Evolutionary conservation across 2,113 vertebrate genomes (phyloP).

Genomic region (Limanda limanda): DNA sequence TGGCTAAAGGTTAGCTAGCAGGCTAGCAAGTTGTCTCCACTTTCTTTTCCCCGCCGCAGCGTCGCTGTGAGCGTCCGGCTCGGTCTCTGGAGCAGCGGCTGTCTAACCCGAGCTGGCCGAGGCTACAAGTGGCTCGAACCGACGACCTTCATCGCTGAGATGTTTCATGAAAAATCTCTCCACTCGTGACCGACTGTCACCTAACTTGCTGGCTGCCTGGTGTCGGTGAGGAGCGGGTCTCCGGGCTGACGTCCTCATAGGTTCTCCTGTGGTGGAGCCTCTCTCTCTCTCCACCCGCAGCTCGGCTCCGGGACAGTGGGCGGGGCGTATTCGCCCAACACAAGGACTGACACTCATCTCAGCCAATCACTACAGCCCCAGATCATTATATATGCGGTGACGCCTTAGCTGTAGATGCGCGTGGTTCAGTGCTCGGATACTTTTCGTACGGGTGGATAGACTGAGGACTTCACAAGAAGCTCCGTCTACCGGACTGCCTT

Average conservation of each 20-base stretch:
- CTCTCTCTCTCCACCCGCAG: slow-evolving; percentile 48
- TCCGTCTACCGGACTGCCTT: background rate
- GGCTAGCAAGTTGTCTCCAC: slow-evolving; percentile 67
- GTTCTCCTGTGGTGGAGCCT: slow-evolving; percentile 62
- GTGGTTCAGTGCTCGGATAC: background rate
- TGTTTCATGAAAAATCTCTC: slow-evolving; percentile 26
- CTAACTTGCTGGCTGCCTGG: slow-evolving; percentile 55
- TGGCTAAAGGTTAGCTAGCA: slow-evolving; percentile 69
- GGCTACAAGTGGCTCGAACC: slow-evolving; percentile 42
- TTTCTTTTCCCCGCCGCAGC: slow-evolving; percentile 39
- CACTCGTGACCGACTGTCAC: slow-evolving; percentile 38
- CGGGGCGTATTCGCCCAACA: slow-evolving; percentile 58
- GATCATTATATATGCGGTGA: background rate
- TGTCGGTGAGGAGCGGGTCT: slow-evolving; percentile 18
- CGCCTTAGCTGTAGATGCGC: slow-evolving; percentile 19
- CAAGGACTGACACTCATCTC: slow-evolving; percentile 23
- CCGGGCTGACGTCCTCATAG: slow-evolving; percentile 71
- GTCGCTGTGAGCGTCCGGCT: slow-evolving; percentile 35
- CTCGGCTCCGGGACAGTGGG: slow-evolving; percentile 63
- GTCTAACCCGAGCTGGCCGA: slow-evolving; percentile 9
- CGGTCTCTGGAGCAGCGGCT: slow-evolving; percentile 30
- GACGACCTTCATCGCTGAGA: slow-evolving; percentile 54
- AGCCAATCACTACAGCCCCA: slow-evolving; percentile 43
- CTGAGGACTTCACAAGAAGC: accelerated
- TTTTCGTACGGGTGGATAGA: background rate